Conservation (phyloP, 2,888 invertebrate species). For the Lottia gigantea region DNA sequence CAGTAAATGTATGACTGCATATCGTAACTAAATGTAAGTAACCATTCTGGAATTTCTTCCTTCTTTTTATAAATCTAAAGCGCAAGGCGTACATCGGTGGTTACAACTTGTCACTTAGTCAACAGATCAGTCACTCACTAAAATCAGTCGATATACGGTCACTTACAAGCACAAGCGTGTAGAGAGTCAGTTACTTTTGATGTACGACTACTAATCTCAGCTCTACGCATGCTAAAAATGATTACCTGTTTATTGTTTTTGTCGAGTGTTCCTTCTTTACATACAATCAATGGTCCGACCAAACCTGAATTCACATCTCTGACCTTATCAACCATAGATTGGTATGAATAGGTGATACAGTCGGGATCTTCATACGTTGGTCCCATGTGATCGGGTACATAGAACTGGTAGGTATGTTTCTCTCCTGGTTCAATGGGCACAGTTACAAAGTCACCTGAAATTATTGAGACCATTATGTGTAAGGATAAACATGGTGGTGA, state of each 20-base stretch:
- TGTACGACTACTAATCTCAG: no score
- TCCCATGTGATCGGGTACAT: conserved; percentile 34
- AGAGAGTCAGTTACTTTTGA: no score
- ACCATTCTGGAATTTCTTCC: no score
- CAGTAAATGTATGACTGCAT: no score
- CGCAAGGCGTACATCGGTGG: no score
- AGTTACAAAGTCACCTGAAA: conserved; percentile 10
- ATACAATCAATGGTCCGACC: conserved; percentile 43
- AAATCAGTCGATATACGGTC: no score
- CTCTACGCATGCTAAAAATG: background rate
- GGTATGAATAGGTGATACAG: conserved; percentile 43
- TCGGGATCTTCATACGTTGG: conserved; percentile 37
- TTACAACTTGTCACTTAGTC: no score
- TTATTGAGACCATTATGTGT: no score
- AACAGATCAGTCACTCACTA: no score
- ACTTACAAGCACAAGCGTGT: no score
- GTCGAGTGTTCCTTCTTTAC: conserved; percentile 36
- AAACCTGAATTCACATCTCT: conserved; percentile 45
- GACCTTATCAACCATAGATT: conserved; percentile 42
- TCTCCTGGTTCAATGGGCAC: conserved; percentile 26
- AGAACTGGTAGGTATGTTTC: conserved; percentile 33
- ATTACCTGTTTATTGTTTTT: conserved; percentile 32
- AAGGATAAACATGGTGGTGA: background rate
- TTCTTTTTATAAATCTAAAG: no score
- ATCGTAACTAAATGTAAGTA: no score